A percentile compares a stretch with the other conserved stretches of the same genome.
Conservation (phyloP, 2,797 vertebrate genomes). For the Apodemus agrarius region DNA sequence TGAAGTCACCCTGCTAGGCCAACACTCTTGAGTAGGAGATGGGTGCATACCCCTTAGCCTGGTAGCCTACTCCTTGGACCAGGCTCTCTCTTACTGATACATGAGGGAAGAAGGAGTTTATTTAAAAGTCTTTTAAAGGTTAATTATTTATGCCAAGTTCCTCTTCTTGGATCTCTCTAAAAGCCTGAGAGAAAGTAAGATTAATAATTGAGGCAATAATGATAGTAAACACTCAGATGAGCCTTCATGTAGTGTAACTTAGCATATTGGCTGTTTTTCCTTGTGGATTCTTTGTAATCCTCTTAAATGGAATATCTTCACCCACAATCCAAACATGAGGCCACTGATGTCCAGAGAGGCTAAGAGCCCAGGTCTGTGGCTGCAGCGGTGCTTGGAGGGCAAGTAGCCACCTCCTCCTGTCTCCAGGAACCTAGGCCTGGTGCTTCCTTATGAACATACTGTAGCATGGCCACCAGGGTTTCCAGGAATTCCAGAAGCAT, state of each 20-base stretch:
- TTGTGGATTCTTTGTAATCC: neutral
- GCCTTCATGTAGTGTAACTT: neutral
- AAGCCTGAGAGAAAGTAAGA: neutral
- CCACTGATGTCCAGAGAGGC: neutral
- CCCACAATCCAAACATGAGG: neutral
- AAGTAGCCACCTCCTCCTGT: neutral
- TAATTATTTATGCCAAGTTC: neutral
- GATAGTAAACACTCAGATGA: neutral
- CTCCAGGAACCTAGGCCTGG: neutral
- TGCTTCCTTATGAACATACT: neutral
- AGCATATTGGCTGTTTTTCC: constrained; percentile 13
- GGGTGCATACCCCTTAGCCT: neutral
- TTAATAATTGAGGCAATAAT: neutral
- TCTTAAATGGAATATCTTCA: neutral
- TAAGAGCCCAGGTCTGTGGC: neutral
- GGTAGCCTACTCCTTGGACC: neutral
- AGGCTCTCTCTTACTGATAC: neutral
- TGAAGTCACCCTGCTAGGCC: neutral
- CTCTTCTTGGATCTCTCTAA: neutral
- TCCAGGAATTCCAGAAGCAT: neutral
- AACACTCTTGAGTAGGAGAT: neutral
- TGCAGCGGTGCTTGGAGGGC: neutral
- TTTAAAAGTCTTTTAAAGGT: constrained; percentile 34
- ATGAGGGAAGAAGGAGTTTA: neutral
- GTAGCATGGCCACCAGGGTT: neutral